Base-by-base conservation (phyloP, 2,797 vertebrate species). In the Labeo calbasu region DNA sequence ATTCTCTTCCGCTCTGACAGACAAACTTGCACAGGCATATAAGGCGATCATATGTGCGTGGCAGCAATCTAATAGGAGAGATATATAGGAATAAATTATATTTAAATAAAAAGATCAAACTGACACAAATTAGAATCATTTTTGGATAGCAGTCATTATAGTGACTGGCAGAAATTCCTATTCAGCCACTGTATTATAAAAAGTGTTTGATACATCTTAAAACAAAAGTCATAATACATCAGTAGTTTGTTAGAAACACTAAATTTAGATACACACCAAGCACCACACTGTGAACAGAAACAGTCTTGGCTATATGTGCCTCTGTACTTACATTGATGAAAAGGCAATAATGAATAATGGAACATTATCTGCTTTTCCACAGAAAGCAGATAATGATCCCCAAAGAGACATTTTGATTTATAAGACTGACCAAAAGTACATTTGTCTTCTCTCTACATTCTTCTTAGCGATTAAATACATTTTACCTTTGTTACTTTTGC, bases 1-100 rank as follows among this genome's bases (percentile, higher is more conserved):
- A 83, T 87, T 57, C 61, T 77, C 73, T 89, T 91, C 85, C 75
- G 65, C 85, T 92, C 81, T 83, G 84, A 87, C 88, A 85, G 72
- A 91, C 80, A 86, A 70, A 77, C 69, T 86, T 71, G 73, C 84
- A 86, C 82, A 82, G 86, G 80, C 84, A 80, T 83, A 86, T 86
- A 86, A 89, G 87, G 86, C 82, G 65, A 88, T 86, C 65, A 87
- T 73, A 84, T 88, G 83, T 86, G 86, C 77, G n/a, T 82, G 78
- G 66, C 70, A 76, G 73, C 48, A 72, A 73, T 83, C 84, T 68
- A 77, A 46, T 75, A 87, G 50, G 11, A 75, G 28, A 55, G 10
- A 88, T 63, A 69, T 75, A 87, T 55, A 85, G 25, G 63, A 86
- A 85, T 32, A 63, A 88, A 77, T 68, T 57, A 73, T 79, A 78